A percentile compares a stretch with the other conserved stretches of the same genome.
Conservation (phyloP, 2,113 vertebrate genomes). For the Myotis davidii region DNA sequence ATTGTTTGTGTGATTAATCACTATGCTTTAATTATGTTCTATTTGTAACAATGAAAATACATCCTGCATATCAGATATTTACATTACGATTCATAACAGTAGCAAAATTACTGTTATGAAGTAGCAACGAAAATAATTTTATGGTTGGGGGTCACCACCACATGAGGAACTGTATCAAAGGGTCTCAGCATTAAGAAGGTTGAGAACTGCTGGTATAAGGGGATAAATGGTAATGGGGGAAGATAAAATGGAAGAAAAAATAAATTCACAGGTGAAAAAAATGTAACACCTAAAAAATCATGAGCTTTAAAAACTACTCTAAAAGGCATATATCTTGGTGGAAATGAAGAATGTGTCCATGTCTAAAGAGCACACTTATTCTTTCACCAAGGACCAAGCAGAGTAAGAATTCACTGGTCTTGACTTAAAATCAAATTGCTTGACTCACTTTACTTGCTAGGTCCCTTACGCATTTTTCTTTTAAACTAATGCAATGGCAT, state of each 20-base stretch:
- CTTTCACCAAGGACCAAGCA: neutral
- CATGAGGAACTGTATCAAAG: no score
- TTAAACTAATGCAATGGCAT: neutral
- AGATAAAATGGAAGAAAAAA: neutral
- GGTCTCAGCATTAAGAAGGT: no score
- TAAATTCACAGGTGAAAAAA: neutral
- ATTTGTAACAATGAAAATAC: no score
- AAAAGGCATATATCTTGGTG: neutral
- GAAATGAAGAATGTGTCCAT: neutral
- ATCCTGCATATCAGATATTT: no score
- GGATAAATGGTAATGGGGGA: neutral
- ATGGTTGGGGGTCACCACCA: no score
- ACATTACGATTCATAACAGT: no score
- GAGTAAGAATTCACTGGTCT: neutral
- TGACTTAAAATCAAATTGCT: neutral
- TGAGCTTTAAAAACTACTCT: neutral
- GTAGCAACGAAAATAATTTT: no score
- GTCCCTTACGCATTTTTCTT: neutral
- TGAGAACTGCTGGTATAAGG: neutral
- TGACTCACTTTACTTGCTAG: neutral
- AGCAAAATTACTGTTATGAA: no score
- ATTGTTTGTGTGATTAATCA: no score
- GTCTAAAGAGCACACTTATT: neutral
- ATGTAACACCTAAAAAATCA: neutral
- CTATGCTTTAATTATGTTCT: no score